Base-by-base conservation (phyloP, 2,797 vertebrate genomes). In the Crenuchus spilurus region DNA sequence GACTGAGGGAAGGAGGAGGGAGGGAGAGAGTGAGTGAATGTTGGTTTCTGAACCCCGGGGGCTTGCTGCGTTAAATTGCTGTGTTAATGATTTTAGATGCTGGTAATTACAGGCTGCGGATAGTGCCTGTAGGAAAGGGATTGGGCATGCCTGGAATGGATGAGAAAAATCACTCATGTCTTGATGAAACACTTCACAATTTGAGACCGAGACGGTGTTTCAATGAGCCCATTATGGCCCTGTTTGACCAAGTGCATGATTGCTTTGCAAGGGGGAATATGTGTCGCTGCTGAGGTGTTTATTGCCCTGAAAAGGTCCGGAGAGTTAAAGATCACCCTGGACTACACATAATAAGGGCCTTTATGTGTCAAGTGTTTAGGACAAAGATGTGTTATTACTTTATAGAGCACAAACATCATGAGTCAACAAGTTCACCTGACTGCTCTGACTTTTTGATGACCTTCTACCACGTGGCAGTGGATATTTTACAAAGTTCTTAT, bases 31-130 rank as follows among this genome's bases (percentile, higher is more conserved):
- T 16, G 51, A 35, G 13, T 35, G 51, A 70, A 51, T 18, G 39
- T 22, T 65, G 28, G 64, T 69, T 75, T 72, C 18, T 62, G 60
- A 44, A 22, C 44, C 82, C 70, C 13, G 9, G 11, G 67, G 74
- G 46, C n/a, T 48, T 44, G 49, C 60, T 33, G 51, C 66, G 73
- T 55, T 41, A 70, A 78, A 49, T 61, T 16, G 16, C 61, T 70
- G 58, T 66, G 76, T 75, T 73, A 77, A 79, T 83, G 74, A 77
- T 79, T 77, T 77, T 75, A 60, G 33, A 54, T 55, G 64, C 6
- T 3, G 31, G 72, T 80, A 70, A 82, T 77, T 74, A 54, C 49
- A 63, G 49, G 62, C 28, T 16, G 35, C 33, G 39, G 30, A 3
- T 26, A 48, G 14, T 28, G 63, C 39, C 0, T 5, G 2, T 71